These are phyloP conservation scores for Panthera uncia DNA, from an alignment of 2,113 vertebrate genomes.

Conservation along the genomic window DNA sequence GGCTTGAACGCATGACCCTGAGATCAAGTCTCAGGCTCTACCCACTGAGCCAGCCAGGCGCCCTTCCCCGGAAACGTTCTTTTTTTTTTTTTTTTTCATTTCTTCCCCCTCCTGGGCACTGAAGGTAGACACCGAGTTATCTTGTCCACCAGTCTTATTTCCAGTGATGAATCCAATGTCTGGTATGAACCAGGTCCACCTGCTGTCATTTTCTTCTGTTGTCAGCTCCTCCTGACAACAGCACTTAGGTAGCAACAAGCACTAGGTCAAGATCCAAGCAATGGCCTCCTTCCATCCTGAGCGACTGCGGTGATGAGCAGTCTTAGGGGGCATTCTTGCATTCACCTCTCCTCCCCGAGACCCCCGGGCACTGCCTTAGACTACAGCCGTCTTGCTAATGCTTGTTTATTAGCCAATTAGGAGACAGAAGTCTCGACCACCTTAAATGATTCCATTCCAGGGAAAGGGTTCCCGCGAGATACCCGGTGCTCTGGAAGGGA, in stretches of 20 bases:
- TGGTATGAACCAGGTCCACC: neutral
- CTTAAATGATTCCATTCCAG: neutral
- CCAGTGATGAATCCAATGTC: neutral
- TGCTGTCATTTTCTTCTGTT: accelerated
- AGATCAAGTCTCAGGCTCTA: neutral
- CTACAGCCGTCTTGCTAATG: too few relatives aligned
- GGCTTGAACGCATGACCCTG: neutral
- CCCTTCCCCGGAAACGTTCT: neutral
- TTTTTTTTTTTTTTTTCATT: neutral
- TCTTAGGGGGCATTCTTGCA: accelerated
- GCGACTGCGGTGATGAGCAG: neutral
- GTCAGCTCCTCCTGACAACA: neutral
- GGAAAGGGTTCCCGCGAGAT: neutral
- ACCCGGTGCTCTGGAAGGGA: neutral
- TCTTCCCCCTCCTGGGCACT: neutral
- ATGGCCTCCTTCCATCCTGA: neutral
- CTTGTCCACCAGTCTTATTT: neutral
- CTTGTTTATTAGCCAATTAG: neutral
- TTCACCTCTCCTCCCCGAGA: neutral
- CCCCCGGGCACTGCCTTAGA: neutral
- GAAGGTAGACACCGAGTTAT: neutral
- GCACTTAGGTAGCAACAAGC: neutral
- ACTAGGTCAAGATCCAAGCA: neutral
- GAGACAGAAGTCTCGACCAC: neutral
- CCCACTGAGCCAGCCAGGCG: neutral